Conservation (phyloP, 2,888 invertebrate genomes). For the Gymnosoma rotundatum region DNA sequence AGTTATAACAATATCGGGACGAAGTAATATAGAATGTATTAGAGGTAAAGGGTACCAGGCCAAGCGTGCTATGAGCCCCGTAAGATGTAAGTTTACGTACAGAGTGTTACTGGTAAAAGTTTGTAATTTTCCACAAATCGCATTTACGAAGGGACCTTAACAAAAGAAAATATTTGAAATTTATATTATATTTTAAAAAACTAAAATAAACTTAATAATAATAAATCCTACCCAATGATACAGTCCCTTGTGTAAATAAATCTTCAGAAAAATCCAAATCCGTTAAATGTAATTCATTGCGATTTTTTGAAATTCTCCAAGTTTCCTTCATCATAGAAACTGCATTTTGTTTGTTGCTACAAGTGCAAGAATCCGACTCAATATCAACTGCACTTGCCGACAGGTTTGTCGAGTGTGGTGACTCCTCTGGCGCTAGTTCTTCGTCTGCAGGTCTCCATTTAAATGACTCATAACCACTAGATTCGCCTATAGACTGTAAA, state of each 20-base stretch:
- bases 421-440: slow-evolving; percentile 74
- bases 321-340: slow-evolving; percentile 71
- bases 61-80: slow-evolving; percentile 92
- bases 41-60: slow-evolving; percentile 95
- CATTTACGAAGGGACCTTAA: slow-evolving; percentile 90
- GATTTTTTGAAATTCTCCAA: slow-evolving; percentile 79
- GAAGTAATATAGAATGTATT: slow-evolving; percentile 92
- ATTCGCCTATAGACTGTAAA: slow-evolving; percentile 87
- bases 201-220: neutral
- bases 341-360: slow-evolving; percentile 46
- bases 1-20: slow-evolving; percentile 92
- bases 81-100: slow-evolving; percentile 92
- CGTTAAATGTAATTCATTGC: slow-evolving; percentile 78
- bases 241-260: slow-evolving; percentile 82
- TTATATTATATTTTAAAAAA: neutral
- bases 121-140: slow-evolving; percentile 91
- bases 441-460: slow-evolving; percentile 85
- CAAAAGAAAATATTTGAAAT: slow-evolving; percentile 14
- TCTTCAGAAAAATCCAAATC: slow-evolving; percentile 82
- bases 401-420: slow-evolving; percentile 55
- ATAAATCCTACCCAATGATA: slow-evolving; percentile 79
- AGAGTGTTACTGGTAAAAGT: slow-evolving; percentile 92
- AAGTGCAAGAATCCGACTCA: slow-evolving; percentile 78
- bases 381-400: slow-evolving; percentile 73
- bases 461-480: slow-evolving; percentile 90